Evolutionary conservation across 2,113 vertebrate genomes (phyloP).

Genomic region (Aldabrachelys gigantea): DNA sequence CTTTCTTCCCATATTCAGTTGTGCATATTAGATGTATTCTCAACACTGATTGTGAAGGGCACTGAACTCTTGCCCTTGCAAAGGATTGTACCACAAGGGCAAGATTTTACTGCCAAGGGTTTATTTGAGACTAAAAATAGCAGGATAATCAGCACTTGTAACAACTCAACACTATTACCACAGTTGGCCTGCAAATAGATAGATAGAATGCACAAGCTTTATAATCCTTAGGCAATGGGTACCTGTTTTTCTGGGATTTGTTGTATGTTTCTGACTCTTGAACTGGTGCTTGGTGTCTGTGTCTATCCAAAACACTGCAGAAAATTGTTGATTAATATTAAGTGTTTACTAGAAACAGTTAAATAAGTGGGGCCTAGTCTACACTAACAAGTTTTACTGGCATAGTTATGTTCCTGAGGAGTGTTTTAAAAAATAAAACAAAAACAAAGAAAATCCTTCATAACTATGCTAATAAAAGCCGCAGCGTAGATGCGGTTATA

Average conservation of each 20-base stretch:
- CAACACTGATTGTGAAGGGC: not conserved
- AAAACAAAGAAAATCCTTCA: not conserved
- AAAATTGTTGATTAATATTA: not conserved
- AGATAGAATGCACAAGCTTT: not conserved
- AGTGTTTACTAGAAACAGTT: not conserved
- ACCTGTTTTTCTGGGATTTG: not conserved
- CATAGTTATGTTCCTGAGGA: accelerated
- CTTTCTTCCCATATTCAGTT: not conserved
- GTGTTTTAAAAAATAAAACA: not conserved
- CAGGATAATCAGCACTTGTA: not conserved
- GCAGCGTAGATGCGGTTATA: not conserved
- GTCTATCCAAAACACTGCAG: not conserved
- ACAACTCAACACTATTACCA: not conserved
- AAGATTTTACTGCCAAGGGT: not conserved
- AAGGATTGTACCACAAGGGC: not conserved
- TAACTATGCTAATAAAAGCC: not conserved
- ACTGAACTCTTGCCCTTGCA: not conserved
- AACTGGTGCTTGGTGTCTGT: not conserved
- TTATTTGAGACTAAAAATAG: not conserved
- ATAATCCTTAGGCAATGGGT: not conserved
- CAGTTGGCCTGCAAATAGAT: not conserved
- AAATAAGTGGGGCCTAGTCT: not conserved
- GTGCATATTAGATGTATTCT: not conserved
- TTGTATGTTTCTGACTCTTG: not conserved
- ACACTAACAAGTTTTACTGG: not conserved